These are phyloP conservation scores for Epicampocera succincta DNA, from an alignment of 2,888 invertebrate genomes.

Conservation along the genomic window DNA sequence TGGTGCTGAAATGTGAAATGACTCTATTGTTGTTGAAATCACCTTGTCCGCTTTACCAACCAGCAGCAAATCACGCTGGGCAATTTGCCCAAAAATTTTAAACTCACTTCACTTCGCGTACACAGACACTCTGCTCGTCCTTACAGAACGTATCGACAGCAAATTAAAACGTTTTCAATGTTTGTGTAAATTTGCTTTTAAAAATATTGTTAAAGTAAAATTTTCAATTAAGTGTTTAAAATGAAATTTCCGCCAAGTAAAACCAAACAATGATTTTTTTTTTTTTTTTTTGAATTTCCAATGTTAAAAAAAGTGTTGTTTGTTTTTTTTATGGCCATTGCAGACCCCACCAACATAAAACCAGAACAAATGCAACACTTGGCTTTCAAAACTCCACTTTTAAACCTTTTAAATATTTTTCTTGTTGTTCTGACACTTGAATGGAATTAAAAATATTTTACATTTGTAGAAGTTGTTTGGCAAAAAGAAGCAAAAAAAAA, in stretches of 20 bases:
- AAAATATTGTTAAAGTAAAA: conserved; percentile 38
- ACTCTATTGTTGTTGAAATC: conserved; percentile 45
- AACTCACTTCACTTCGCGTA: neutral
- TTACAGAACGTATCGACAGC: neutral
- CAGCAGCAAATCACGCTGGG: conserved; percentile 32
- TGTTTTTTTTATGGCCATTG: conserved; percentile 43
- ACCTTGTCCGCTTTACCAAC: conserved; percentile 10
- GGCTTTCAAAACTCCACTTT: neutral
- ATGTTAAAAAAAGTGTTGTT: neutral
- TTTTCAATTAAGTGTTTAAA: conserved; percentile 69
- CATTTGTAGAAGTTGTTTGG: neutral
- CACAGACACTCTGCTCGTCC: too few species aligned
- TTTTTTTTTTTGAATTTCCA: too few species aligned
- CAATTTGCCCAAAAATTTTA: conserved; percentile 53
- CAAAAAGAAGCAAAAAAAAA: neutral
- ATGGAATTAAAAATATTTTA: conserved; percentile 35
- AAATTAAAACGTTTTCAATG: conserved; percentile 58
- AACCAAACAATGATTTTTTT: conserved; percentile 10
- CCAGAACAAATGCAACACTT: conserved; percentile 23
- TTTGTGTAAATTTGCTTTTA: neutral
- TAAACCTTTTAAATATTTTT: neutral
- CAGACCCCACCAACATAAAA: conserved; percentile 8
- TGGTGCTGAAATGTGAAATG: conserved; percentile 46
- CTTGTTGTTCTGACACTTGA: neutral
- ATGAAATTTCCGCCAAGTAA: conserved; percentile 58